Evolutionary conservation across 1,140 invertebrate genomes (phyloP), one percentile per base, ranked within the genome.

Genomic region (Heliconius hermathena): DNA sequence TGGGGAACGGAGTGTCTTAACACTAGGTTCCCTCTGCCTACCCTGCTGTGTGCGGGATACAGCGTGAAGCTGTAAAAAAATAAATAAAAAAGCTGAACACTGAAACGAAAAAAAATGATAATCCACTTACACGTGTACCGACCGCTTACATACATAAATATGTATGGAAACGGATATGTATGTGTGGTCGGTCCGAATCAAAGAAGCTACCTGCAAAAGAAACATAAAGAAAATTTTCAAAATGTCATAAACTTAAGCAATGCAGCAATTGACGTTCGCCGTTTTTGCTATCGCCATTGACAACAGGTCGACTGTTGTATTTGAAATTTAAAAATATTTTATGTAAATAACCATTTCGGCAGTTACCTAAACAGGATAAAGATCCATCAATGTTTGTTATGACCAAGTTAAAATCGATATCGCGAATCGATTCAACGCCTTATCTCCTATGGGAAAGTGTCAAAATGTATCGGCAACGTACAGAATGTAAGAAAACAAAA

Each of bases 301-400:
- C 88, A 84, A 88, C 87, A 84, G 89, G 83, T 85, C 80, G 79
- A 80, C 79, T 83, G 74, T 81, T 83, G 4, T 87, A 90, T 92
- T 91, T 90, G 87, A 89, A 92, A 92, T 89, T 91, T 87, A 87
- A 90, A 92, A 89, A 89, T 78, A 80, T 83, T 79, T 85, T 89
- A 89, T 90, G 88, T 88, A 87, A 90, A 90, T 90, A 83, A 85
- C 87, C 83, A 79, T 86, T 90, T 89, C 87, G 85, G 81, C 82
- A 85, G 85, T 85, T 87, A 72, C 87, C 87, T 88, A 88, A 91
- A 86, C 86, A 82, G 89, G 90, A 85, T 82, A 83, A 86, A 83
- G 85, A 91, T 90, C 86, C 86, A 88, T 91, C 90, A 90, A 90
- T 90, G 89, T 90, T 89, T 73, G 73, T 75, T 66, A 72, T 26